phyloP scores from a whole-genome alignment of 2,888 invertebrate genomes.

The Drosophila kanekoi region DNA sequence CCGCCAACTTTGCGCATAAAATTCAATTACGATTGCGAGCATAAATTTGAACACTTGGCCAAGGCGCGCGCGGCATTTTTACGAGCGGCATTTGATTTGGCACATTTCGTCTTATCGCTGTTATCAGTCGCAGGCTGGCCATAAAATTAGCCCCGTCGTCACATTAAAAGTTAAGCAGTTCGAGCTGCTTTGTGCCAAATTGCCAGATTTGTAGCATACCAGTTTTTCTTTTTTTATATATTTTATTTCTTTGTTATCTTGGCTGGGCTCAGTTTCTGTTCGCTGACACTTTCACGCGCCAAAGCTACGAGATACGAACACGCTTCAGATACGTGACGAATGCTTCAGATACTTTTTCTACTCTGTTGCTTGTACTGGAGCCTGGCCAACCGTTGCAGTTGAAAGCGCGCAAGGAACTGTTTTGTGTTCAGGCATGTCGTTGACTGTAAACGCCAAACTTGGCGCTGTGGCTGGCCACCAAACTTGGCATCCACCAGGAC shows the following conservation, averaged over 20 bases:
- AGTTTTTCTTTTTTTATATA: conserved; percentile 10
- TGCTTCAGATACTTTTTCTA: conserved; percentile 8
- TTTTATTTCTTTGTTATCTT: too few relatives aligned
- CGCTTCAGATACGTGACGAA: conserved; percentile 13
- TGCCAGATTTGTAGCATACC: conserved; percentile 37
- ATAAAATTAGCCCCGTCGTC: conserved; percentile 64
- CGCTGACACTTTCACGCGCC: conserved; percentile 16
- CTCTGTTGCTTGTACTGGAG: not conserved
- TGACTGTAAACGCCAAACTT: conserved; percentile 35
- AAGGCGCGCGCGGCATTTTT: conserved; percentile 24
- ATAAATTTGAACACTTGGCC: conserved; percentile 68
- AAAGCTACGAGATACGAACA: conserved; percentile 15
- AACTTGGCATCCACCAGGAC: conserved; percentile 67
- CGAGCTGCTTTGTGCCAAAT: conserved; percentile 35
- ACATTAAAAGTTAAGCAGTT: conserved; percentile 60
- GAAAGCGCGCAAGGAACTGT: conserved; percentile 82
- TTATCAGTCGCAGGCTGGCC: conserved; percentile 60
- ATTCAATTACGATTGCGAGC: conserved; percentile 72
- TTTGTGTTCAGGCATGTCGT: conserved; percentile 69
- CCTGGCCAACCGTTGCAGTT: conserved; percentile 63
- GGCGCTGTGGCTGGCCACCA: conserved; percentile 24
- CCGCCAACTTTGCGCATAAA: conserved; percentile 69
- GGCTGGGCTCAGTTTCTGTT: conserved; percentile 14
- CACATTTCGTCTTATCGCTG: conserved; percentile 56
- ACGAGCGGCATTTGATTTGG: conserved; percentile 55